Conservation (phyloP, 2,888 invertebrate genomes). For the Lochmaea capreae region DNA sequence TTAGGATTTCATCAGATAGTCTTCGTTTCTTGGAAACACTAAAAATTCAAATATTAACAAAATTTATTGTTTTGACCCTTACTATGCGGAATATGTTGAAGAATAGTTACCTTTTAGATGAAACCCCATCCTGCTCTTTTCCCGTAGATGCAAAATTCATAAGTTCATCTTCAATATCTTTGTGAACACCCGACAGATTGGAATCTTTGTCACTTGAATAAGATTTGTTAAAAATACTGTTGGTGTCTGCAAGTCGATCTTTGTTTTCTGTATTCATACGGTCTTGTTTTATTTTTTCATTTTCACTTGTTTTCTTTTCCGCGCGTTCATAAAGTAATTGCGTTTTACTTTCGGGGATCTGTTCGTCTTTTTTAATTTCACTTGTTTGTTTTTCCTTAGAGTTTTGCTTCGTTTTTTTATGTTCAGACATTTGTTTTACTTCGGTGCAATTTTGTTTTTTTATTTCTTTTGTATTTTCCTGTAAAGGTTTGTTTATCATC, state of each 20-base stretch:
- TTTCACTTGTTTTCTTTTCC: background rate
- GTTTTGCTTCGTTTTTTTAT: background rate
- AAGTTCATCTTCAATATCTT: constrained; percentile 49
- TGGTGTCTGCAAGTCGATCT: background rate
- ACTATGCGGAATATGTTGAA: background rate
- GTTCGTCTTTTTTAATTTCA: background rate
- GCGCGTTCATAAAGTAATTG: background rate
- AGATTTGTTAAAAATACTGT: background rate
- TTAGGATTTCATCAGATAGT: constrained; percentile 38
- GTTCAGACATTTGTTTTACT: constrained; percentile 3
- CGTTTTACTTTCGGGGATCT: background rate
- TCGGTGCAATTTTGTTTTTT: constrained; percentile 1
- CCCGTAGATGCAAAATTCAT: constrained; percentile 56
- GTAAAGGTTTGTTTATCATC: too few species aligned
- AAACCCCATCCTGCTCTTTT: constrained; percentile 43
- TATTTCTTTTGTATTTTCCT: background rate
- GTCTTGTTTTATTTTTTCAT: background rate
- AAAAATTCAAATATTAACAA: constrained; percentile 28
- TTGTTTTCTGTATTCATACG: constrained; percentile 1
- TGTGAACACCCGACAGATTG: background rate
- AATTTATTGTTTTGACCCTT: too few species aligned
- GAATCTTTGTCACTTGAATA: background rate
- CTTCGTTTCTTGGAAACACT: constrained; percentile 52
- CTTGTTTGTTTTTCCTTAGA: background rate
- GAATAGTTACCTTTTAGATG: constrained; percentile 45